Evolutionary conservation across 2,888 invertebrate species (phyloP), one percentile per base, ranked within the genome.

Genomic region (Automeris io): DNA sequence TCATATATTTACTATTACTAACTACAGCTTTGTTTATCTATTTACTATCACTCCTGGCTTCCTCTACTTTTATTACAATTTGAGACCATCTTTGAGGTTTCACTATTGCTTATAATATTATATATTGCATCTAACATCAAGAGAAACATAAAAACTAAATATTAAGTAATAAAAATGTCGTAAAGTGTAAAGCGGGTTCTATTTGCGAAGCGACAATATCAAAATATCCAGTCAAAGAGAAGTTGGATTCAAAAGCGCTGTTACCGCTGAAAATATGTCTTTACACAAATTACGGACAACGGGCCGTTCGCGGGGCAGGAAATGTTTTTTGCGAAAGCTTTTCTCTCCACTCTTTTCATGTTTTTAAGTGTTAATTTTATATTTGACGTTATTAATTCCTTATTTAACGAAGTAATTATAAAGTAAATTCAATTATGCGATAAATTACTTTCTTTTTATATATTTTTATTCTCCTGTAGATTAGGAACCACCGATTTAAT

Each of bases 171-270:
- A 11, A n/a, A 24, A 38, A 40, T 32, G 35, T 54, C 59, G 59
- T 49, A 2, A 0, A 2, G 2, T 54, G 3, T 63, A 63, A 65
- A 66, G 26, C 2, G 2, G 1, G 8, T 4, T 18, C 19, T n/a
- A 37, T 5, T 32, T 33, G 24, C 45, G 47, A 39, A 51, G 45
- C 43, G 50, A 41, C 53, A 54, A 16, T 29, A 60, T 59, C 55
- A 51, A 60, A 67, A 57, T 54, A 63, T 61, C 45, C 44, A 47
- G 47, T 52, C 48, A 61, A 63, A 61, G 57, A 42, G 50, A 45
- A 56, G 47, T 53, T 40, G 54, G 55, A 66, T 70, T 69, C 68
- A 70, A 69, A 66, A 56, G 51, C 51, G 54, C 54, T 57, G 61
- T 65, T 59, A 46, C 29, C 46, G 45, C 47, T 47, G 43, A 61